These are phyloP conservation scores for Tringa solitaria DNA, from an alignment of 2,113 vertebrate genomes.

Conservation along the genomic window DNA sequence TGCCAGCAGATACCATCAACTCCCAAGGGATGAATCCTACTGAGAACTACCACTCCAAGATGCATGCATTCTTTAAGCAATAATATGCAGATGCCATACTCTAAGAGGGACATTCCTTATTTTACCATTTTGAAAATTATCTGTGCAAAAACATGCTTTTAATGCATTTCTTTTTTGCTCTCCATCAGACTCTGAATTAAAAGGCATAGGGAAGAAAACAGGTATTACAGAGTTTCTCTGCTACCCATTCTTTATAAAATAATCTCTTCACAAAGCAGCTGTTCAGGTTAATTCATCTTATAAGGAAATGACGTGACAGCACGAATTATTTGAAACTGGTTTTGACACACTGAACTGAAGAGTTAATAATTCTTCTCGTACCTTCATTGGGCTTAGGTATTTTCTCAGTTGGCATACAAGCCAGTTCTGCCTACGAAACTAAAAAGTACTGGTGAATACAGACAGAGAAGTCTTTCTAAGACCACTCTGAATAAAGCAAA, in stretches of 20 bases:
- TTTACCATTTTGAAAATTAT: not conserved
- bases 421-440: not conserved
- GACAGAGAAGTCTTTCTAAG: not conserved
- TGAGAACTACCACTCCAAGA: not conserved
- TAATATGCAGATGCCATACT: not conserved
- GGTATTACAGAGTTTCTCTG: not conserved
- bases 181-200: not conserved
- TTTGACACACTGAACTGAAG: not conserved
- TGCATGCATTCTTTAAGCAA: not conserved
- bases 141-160: not conserved
- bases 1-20: not conserved
- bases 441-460: not conserved
- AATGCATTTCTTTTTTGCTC: not conserved
- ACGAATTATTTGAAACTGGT: not conserved
- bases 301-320: not conserved
- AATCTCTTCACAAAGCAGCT: not conserved
- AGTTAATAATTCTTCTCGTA: not conserved
- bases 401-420: not conserved
- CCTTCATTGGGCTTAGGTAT: not conserved
- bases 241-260: not conserved
- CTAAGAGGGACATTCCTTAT: not conserved
- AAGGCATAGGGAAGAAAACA: not conserved
- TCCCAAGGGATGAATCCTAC: not conserved
- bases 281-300: not conserved
- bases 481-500: not conserved